Percentiles rank a stretch among this genome's conserved stretches.
Conservation (phyloP, 2,797 vertebrate species). For the Sebastolobus altivelis region DNA sequence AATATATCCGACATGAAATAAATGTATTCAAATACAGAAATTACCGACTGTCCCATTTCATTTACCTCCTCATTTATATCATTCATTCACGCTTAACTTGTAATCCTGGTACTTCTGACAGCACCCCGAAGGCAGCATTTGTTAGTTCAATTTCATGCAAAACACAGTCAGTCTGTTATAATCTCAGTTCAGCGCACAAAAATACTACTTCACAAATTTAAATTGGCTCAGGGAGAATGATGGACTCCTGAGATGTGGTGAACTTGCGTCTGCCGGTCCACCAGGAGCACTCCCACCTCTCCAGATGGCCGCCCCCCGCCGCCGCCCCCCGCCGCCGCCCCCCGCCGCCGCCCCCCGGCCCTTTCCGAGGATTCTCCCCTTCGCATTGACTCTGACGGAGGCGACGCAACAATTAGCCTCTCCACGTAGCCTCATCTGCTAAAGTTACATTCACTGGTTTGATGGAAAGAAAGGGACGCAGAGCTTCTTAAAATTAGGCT, state of each 20-base stretch:
- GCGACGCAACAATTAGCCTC: slow-evolving; percentile 62
- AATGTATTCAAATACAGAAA: slow-evolving; percentile 48
- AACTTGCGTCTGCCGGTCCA: slow-evolving; percentile 54
- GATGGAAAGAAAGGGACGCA: slow-evolving; percentile 14
- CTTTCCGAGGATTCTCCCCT: slow-evolving; percentile 43
- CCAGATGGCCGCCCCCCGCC: slow-evolving; percentile 70
- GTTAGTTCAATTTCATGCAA: slow-evolving; percentile 57
- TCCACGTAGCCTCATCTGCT: slow-evolving; percentile 54
- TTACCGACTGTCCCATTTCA: slow-evolving; percentile 44
- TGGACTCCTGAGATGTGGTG: slow-evolving; percentile 38
- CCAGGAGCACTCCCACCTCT: slow-evolving; percentile 49
- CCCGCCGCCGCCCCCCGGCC: slow-evolving; percentile 41
- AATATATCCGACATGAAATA: slow-evolving; percentile 42
- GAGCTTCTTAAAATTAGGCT: slow-evolving; percentile 17
- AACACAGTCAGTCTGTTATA: slow-evolving; percentile 28
- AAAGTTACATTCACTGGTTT: slow-evolving; percentile 27
- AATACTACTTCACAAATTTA: slow-evolving; percentile 39
- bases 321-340: no score
- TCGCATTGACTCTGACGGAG: slow-evolving; percentile 45
- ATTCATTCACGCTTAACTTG: slow-evolving; percentile 44
- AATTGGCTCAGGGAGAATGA: slow-evolving; percentile 49
- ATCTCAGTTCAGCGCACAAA: slow-evolving; percentile 40
- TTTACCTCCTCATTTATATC: slow-evolving; percentile 56
- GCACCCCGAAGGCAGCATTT: slow-evolving; percentile 52
- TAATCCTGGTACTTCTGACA: slow-evolving; percentile 47